These are phyloP conservation scores for Pelobates fuscus DNA, from an alignment of 2,113 vertebrate species.

Conservation along the genomic window DNA sequence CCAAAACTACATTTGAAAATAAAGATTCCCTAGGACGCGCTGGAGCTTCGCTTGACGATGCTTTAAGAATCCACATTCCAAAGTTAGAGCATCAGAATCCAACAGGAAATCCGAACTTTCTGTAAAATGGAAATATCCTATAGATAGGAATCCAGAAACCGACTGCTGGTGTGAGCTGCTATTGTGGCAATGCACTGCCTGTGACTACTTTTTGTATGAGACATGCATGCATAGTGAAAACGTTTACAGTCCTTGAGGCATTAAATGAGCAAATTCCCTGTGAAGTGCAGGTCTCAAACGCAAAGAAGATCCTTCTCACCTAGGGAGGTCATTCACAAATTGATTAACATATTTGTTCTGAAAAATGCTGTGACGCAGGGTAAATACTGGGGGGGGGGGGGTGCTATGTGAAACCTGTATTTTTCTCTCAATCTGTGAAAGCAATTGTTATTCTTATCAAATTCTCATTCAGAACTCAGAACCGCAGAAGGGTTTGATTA, in stretches of 20 bases:
- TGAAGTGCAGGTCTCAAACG: constrained; percentile 45
- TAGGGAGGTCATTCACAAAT: constrained; percentile 37
- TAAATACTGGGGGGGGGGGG: constrained; percentile 46
- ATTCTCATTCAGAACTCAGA: constrained; percentile 26
- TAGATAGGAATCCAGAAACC: constrained; percentile 56
- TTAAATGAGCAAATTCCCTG: constrained; percentile 45
- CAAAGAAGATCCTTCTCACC: constrained; percentile 51
- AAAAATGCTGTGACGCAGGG: constrained; percentile 54
- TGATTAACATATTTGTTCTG: neutral
- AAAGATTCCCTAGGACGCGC: constrained; percentile 11
- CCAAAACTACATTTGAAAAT: constrained; percentile 39
- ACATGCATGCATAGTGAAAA: constrained; percentile 49
- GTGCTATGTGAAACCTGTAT: constrained; percentile 12
- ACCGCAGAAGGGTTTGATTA: constrained; percentile 31
- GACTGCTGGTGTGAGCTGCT: constrained; percentile 61
- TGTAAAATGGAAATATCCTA: constrained; percentile 50
- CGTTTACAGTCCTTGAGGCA: constrained; percentile 54
- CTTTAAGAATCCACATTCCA: constrained; percentile 43
- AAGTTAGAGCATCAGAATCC: constrained; percentile 47
- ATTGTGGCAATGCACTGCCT: constrained; percentile 60
- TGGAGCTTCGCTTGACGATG: constrained; percentile 12
- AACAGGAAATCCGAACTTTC: constrained; percentile 57
- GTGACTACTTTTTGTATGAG: constrained; percentile 60
- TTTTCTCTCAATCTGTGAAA: constrained; percentile 11
- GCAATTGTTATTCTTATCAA: constrained; percentile 42